phyloP scores from a whole-genome alignment of 2,113 vertebrate genomes.

The Arizona elegans region DNA sequence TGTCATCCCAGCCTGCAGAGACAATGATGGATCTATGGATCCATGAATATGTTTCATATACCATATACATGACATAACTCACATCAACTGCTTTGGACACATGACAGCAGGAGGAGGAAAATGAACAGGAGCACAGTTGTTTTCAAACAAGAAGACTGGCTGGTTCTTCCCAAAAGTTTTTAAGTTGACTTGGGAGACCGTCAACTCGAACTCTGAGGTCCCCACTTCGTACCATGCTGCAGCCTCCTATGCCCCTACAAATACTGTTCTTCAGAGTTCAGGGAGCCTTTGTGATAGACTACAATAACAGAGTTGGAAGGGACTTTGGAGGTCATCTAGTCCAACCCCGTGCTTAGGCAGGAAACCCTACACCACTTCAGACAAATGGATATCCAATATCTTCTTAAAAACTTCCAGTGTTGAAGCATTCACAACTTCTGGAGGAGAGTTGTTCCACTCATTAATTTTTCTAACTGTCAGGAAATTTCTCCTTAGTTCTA shows the following conservation, averaged over 20 bases:
- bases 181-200: not conserved
- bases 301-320: no score
- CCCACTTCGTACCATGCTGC: not conserved
- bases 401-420: no score
- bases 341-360: no score
- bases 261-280: not conserved
- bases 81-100: not conserved
- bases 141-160: not conserved
- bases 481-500: no score
- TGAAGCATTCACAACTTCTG: no score
- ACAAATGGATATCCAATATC: no score
- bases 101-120: not conserved
- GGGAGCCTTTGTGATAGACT: not conserved
- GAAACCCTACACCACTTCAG: no score
- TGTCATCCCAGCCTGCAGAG: not conserved
- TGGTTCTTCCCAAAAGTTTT: not conserved
- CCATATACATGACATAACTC: not conserved
- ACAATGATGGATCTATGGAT: not conserved
- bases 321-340: no score
- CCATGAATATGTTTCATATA: not conserved
- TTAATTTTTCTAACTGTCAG: no score
- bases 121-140: not conserved
- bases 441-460: no score
- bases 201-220: no score
- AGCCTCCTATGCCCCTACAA: not conserved